Percentiles rank a stretch among this genome's conserved stretches.
phyloP scores from a whole-genome alignment of 2,797 vertebrate genomes.

The Momotus momota region DNA sequence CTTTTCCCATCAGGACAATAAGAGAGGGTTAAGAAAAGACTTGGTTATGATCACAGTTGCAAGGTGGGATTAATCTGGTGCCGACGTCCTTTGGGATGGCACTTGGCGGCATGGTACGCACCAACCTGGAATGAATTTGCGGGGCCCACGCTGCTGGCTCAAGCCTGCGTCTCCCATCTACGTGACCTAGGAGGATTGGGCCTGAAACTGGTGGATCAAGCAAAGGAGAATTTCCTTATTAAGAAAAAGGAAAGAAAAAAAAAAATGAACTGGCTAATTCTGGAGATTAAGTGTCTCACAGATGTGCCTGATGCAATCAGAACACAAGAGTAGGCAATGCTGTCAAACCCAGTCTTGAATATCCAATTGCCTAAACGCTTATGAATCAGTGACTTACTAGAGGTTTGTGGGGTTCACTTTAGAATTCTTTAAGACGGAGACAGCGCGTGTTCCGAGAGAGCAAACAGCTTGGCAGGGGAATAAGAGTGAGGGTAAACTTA shows the following conservation, averaged over 20 bases:
- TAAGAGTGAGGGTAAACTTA: background rate
- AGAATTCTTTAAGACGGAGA: background rate
- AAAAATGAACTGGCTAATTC: background rate
- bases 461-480: background rate
- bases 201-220: background rate
- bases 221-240: background rate
- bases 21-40: background rate
- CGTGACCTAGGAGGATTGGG: background rate
- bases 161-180: rapidly evolving
- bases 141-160: background rate
- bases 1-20: background rate
- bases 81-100: background rate
- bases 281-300: background rate
- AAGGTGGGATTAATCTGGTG: background rate
- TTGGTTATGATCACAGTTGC: background rate
- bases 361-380: background rate
- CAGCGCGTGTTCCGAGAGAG: background rate
- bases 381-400: background rate
- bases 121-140: background rate
- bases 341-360: background rate
- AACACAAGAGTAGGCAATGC: background rate
- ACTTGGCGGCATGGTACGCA: rapidly evolving
- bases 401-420: background rate
- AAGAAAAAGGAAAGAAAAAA: background rate
- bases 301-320: background rate